Evolutionary conservation across 2,113 vertebrate genomes (phyloP).

Genomic region (Lophotis ruficrista): DNA sequence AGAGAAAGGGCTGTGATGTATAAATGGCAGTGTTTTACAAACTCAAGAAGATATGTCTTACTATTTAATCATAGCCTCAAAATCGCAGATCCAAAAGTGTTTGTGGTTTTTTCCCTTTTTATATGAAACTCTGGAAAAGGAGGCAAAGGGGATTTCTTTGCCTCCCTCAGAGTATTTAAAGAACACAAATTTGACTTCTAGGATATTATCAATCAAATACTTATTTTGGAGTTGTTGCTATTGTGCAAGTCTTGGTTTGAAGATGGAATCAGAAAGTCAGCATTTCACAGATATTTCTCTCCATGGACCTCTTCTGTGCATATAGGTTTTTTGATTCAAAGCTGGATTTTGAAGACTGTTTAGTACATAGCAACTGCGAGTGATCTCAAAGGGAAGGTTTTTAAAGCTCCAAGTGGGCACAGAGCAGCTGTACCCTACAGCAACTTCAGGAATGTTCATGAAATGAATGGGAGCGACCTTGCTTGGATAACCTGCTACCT

Average conservation of each 20-base stretch:
- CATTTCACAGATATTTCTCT: not conserved
- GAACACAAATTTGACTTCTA: slow-evolving; percentile 7
- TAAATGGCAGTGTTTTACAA: slow-evolving; percentile 6
- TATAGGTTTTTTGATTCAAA: not conserved
- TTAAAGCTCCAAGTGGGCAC: not conserved
- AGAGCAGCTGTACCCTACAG: not conserved
- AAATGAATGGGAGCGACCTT: not conserved
- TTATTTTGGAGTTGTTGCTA: not conserved
- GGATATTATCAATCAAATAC: not conserved
- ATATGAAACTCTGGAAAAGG: slow-evolving; percentile 41
- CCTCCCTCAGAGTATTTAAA: slow-evolving; percentile 21
- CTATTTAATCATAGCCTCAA: slow-evolving; percentile 44
- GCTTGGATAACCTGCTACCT: not conserved
- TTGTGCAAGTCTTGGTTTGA: not conserved
- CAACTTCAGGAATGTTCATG: not conserved
- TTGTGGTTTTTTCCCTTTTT: not conserved
- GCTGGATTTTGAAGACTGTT: not conserved
- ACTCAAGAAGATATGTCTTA: not conserved
- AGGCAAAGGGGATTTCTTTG: not conserved
- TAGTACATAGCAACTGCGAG: not conserved
- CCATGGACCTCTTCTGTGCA: not conserved
- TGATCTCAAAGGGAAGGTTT: not conserved
- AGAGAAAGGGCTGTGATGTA: not conserved
- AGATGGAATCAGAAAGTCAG: not conserved
- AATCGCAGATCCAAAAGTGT: slow-evolving; percentile 32